Evolutionary conservation across 1,140 invertebrate species (phyloP).

Genomic region (Brachionus rotundiformis): DNA sequence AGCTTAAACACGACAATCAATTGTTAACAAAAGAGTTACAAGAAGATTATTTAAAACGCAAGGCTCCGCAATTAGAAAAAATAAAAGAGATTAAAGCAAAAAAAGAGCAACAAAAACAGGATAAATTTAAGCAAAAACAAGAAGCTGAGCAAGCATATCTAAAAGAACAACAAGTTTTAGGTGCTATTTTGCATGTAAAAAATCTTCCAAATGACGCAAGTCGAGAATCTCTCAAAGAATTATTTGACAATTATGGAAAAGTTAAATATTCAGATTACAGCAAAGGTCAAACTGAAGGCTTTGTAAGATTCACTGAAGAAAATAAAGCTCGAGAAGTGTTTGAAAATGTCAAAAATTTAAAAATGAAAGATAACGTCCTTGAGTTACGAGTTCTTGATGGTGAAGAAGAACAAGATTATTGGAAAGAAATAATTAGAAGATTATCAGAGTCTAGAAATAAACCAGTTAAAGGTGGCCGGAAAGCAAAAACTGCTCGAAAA

Average conservation of each 20-base stretch:
- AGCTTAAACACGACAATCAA: constrained; percentile 5
- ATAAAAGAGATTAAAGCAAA: constrained; percentile 41
- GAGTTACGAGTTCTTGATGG: constrained; percentile 37
- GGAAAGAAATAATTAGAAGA: constrained; percentile 19
- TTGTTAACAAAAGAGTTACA: not conserved
- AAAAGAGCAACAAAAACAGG: constrained; percentile 37
- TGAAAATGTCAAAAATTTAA: constrained; percentile 30
- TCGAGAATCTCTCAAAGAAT: constrained; percentile 50
- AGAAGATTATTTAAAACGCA: constrained; percentile 48
- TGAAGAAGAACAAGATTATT: constrained; percentile 47
- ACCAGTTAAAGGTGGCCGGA: not conserved
- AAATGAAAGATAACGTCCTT: not conserved
- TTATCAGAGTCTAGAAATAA: constrained; percentile 4
- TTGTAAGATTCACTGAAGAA: constrained; percentile 39
- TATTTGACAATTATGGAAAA: constrained; percentile 23
- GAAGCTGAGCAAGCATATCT: constrained; percentile 27
- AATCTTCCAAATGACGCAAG: not conserved
- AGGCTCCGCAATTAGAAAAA: constrained; percentile 34
- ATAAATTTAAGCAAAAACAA: constrained; percentile 42
- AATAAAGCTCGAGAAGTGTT: constrained; percentile 31
- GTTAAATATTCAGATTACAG: constrained; percentile 26
- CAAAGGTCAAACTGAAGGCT: constrained; percentile 43
- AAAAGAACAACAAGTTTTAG: constrained; percentile 4
- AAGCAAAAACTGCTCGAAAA: not conserved
- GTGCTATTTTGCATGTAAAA: constrained; percentile 41